Evolutionary conservation across 2,797 vertebrate species (phyloP).

Genomic region (Cuculus canorus): DNA sequence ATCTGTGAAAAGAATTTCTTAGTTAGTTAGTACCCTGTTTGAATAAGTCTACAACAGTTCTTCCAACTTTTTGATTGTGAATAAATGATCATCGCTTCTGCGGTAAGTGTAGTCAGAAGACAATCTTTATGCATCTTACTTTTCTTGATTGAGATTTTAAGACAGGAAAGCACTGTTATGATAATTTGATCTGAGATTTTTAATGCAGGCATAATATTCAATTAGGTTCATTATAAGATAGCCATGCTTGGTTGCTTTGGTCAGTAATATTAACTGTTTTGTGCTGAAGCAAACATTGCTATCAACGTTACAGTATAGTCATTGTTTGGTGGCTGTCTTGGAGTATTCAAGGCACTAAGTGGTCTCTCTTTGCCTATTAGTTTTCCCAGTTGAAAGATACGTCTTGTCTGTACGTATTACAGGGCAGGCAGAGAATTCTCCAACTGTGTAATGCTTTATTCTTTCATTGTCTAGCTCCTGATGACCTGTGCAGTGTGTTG

Average conservation of each 20-base stretch:
- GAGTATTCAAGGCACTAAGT: background rate
- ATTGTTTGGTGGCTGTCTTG: background rate
- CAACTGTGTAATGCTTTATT: background rate
- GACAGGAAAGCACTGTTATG: background rate
- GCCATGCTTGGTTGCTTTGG: background rate
- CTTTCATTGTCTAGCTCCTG: background rate
- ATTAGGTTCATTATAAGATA: rapidly evolving
- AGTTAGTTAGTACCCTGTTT: background rate
- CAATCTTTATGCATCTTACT: background rate
- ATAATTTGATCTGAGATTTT: background rate
- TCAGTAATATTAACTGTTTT: background rate
- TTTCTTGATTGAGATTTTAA: background rate
- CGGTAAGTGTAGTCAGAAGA: background rate
- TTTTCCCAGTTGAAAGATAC: background rate
- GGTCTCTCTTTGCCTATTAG: background rate
- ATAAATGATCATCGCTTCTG: background rate
- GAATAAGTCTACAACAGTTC: background rate
- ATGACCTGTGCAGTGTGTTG: background rate
- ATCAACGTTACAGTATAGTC: background rate
- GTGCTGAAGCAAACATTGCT: background rate
- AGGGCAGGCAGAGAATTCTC: background rate
- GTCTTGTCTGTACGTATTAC: background rate
- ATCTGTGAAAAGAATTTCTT: background rate
- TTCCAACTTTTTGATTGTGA: background rate
- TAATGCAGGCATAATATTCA: background rate